These are phyloP conservation scores for Cairina moschata DNA, from an alignment of 2,113 vertebrate genomes.

Conservation along the genomic window DNA sequence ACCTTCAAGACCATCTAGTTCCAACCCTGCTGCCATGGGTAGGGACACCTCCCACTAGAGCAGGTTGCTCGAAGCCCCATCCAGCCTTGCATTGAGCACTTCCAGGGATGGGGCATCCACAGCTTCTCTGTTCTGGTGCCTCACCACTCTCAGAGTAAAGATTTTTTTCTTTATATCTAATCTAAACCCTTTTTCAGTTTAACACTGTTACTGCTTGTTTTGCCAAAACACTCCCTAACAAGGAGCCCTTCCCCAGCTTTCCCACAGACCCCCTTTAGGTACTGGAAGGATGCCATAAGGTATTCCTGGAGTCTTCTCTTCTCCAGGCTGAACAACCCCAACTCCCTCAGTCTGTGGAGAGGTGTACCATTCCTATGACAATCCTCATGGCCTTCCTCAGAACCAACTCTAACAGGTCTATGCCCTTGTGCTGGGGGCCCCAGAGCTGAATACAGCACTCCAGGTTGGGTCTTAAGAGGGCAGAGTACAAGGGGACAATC, in stretches of 20 bases:
- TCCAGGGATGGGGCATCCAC: no score
- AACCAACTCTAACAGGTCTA: not conserved
- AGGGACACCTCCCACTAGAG: no score
- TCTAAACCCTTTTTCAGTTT: no score
- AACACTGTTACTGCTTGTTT: not conserved
- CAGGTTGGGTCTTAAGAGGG: not conserved
- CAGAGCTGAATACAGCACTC: not conserved
- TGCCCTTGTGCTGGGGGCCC: not conserved
- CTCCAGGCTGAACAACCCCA: not conserved
- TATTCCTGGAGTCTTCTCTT: not conserved
- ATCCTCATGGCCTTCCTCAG: not conserved
- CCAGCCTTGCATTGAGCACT: no score
- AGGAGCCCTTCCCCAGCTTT: not conserved
- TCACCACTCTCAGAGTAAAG: no score
- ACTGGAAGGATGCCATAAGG: not conserved
- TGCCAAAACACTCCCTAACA: not conserved
- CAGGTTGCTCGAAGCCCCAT: no score
- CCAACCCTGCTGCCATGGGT: no score
- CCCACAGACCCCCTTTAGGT: not conserved
- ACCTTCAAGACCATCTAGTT: no score
- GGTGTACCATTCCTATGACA: not conserved
- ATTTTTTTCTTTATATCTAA: not conserved
- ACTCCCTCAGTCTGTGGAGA: no score
- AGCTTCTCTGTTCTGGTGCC: no score
- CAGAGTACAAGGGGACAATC: not conserved